These are phyloP conservation scores for Oryctolagus cuniculus DNA, from an alignment of 2,113 vertebrate species.

Conservation along the genomic window mOryCun1.1 NC_091448.1:50991501-50992000, in stretches of 20 bases:
- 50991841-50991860: neutral
- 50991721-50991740: neutral
- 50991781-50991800: neutral
- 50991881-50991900: neutral
- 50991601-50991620: neutral
- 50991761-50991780: neutral
- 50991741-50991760: neutral
- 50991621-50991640: neutral
- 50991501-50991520: neutral
- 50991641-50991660: constrained; percentile 11
- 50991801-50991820: neutral
- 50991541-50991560: neutral
- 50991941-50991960: neutral
- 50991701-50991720: neutral
- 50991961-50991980: neutral
- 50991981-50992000: neutral
- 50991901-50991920: neutral
- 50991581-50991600: neutral
- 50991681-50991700: neutral
- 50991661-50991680: neutral
- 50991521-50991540: neutral
- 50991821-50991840: neutral
- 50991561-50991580: neutral
- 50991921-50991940: neutral
- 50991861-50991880: neutral